Conservation (phyloP, 2,113 vertebrate species). For the Tiliqua scincoides region DNA sequence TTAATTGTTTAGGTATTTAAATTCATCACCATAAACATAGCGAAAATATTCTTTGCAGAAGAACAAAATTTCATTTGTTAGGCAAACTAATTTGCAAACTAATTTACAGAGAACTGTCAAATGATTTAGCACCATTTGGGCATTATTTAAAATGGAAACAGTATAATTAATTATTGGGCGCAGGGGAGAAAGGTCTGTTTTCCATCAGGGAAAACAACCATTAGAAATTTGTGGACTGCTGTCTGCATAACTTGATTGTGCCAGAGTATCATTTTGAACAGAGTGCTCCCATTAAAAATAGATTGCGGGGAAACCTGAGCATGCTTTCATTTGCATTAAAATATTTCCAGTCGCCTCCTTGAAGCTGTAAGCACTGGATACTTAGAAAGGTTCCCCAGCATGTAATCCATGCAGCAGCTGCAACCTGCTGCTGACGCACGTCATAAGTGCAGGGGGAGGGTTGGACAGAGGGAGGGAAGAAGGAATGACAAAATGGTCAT, state of each 20-base stretch:
- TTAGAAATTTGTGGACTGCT: neutral
- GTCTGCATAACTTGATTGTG: neutral
- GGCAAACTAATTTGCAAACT: neutral
- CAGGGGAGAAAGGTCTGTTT: neutral
- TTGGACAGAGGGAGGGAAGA: neutral
- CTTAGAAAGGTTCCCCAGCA: neutral
- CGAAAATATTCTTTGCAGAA: neutral
- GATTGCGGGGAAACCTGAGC: neutral
- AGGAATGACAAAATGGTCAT: neutral
- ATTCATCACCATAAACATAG: neutral
- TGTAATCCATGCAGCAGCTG: conserved; percentile 2
- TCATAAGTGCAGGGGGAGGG: neutral
- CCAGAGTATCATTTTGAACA: neutral
- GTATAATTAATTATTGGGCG: neutral
- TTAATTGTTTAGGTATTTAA: neutral
- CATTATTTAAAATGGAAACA: neutral
- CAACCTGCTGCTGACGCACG: neutral
- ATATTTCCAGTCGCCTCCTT: neutral
- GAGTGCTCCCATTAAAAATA: neutral
- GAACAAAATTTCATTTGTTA: neutral
- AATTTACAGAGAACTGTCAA: neutral
- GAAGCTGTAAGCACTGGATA: neutral
- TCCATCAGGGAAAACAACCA: neutral
- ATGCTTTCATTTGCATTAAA: neutral
- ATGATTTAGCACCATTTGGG: neutral